A percentile compares a stretch with the other conserved stretches of the same genome.
Conservation (phyloP, 2,888 invertebrate genomes). For the Microplitis deprimator region DNA sequence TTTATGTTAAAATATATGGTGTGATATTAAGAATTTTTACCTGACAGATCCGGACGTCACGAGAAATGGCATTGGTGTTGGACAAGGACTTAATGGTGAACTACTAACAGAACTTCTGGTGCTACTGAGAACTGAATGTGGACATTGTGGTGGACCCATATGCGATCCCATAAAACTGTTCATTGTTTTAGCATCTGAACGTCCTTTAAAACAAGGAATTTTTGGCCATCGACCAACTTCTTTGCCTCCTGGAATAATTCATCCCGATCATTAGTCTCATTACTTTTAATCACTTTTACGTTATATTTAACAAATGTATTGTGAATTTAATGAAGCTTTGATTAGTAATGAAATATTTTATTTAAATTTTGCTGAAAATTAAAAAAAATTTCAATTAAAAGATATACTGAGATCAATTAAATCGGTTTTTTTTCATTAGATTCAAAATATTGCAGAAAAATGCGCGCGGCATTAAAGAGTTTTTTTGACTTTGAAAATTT, state of each 20-base stretch:
- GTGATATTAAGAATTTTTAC: conserved; percentile 67
- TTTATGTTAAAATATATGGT: too few relatives aligned
- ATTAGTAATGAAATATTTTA: too few relatives aligned
- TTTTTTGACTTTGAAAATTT: too few relatives aligned
- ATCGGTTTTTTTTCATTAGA: too few relatives aligned
- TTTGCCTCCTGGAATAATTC: conserved; percentile 52
- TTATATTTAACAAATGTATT: too few relatives aligned
- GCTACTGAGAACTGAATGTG: conserved; percentile 80
- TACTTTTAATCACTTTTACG: too few relatives aligned
- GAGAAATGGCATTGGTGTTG: conserved; percentile 83
- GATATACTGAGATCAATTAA: too few relatives aligned
- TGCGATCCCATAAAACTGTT: conserved; percentile 66
- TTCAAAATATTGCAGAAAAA: too few relatives aligned
- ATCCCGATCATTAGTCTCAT: background rate
- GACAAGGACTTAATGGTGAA: conserved; percentile 79
- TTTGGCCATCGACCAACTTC: conserved; percentile 64
- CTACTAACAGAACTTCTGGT: conserved; percentile 78
- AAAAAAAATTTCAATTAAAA: too few relatives aligned
- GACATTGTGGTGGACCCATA: conserved; percentile 79
- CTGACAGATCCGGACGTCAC: conserved; percentile 82
- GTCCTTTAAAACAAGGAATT: conserved; percentile 62
- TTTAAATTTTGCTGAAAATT: too few relatives aligned
- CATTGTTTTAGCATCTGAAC: conserved; percentile 60
- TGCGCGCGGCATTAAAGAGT: too few relatives aligned
- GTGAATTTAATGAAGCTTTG: too few relatives aligned